Evolutionary conservation across 2,888 invertebrate species (phyloP).

Genomic region (Endotricha flammealis): DNA sequence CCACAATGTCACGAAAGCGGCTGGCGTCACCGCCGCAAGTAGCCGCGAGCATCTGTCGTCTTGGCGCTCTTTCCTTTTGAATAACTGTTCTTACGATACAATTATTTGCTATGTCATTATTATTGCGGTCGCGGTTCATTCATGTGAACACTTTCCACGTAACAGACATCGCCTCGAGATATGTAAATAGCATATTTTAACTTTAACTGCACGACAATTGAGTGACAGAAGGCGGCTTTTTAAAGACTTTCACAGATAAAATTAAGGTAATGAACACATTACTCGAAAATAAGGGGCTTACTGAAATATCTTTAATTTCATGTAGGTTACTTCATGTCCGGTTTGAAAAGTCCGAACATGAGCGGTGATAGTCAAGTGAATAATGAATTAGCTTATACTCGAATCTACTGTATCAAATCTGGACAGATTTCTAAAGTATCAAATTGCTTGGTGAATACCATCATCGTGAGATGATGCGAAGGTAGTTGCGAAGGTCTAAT

Average conservation of each 20-base stretch:
- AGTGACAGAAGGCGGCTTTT: conserved; percentile 6
- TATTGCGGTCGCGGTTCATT: conserved; percentile 56
- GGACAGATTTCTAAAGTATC: too few relatives aligned
- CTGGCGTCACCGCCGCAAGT: conserved; percentile 54
- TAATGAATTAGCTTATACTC: too few relatives aligned
- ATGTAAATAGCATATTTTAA: conserved; percentile 34
- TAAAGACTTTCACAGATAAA: conserved; percentile 5
- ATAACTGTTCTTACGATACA: conserved; percentile 63
- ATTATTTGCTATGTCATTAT: conserved; percentile 61
- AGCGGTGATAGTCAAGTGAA: too few relatives aligned
- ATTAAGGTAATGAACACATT: not conserved
- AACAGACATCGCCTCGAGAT: conserved; percentile 36
- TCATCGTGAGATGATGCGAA: too few relatives aligned
- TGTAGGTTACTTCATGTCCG: too few relatives aligned
- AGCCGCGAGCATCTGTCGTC: conserved; percentile 74
- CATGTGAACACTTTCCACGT: conserved; percentile 49
- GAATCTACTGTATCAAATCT: too few relatives aligned
- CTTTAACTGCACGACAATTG: conserved; percentile 1
- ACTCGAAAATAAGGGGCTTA: too few relatives aligned
- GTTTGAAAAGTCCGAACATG: too few relatives aligned
- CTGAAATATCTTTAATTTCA: too few relatives aligned
- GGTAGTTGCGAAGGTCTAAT: too few relatives aligned
- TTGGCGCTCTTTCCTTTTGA: conserved; percentile 68
- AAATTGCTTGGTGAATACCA: too few relatives aligned
- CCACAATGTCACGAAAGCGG: conserved; percentile 64